These are phyloP conservation scores for Zeus faber DNA, from an alignment of 2,113 vertebrate genomes.

Conservation along the genomic window DNA sequence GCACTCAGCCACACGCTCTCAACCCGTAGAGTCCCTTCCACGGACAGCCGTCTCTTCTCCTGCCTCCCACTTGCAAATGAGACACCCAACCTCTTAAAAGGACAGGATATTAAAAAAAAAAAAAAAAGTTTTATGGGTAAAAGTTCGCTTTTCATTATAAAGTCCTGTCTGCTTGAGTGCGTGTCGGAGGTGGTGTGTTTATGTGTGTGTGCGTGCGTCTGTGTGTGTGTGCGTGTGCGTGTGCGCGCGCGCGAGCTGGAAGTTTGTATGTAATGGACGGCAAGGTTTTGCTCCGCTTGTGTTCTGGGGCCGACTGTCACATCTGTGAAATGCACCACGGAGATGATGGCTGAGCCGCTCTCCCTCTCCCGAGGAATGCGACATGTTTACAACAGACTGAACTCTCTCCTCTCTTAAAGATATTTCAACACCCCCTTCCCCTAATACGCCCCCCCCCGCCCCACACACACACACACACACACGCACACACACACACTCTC, in stretches of 20 bases:
- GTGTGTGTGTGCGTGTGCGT: not conserved
- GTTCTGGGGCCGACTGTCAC: no score
- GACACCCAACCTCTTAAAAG: conserved; percentile 46
- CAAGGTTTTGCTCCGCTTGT: not conserved
- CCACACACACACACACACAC: not conserved
- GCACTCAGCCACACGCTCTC: conserved; percentile 21
- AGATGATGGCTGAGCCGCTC: no score
- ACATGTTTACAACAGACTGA: conserved; percentile 28
- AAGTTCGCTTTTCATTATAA: conserved; percentile 49
- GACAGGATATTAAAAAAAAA: conserved; percentile 58
- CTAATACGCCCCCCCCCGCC: conserved; percentile 13
- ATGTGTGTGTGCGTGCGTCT: conserved; percentile 1
- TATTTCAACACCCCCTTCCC: not conserved
- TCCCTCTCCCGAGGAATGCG: not conserved
- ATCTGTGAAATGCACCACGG: no score
- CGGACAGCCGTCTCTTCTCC: conserved; percentile 57
- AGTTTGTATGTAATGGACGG: conserved; percentile 9
- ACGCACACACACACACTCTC: not conserved
- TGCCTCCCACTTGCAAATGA: conserved; percentile 64
- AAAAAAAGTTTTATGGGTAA: conserved; percentile 51
- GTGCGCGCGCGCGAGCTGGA: not conserved
- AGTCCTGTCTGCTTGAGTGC: conserved; percentile 1
- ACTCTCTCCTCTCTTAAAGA: conserved; percentile 14
- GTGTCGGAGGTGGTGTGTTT: conserved; percentile 19
- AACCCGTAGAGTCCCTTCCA: conserved; percentile 46